Percentiles rank a stretch among this genome's conserved stretches.
Conservation (phyloP, 2,888 invertebrate species). For the Limenitis camilla region DNA sequence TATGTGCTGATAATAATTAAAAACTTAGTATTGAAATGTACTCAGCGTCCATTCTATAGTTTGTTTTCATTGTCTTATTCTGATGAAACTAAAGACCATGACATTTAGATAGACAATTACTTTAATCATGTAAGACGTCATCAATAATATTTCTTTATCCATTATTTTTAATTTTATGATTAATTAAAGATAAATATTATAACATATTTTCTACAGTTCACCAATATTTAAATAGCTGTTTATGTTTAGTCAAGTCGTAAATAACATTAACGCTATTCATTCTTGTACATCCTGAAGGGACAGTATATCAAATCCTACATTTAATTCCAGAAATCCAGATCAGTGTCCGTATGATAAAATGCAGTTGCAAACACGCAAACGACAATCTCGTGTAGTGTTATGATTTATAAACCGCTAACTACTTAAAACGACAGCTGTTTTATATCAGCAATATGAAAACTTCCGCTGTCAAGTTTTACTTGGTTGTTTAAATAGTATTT, state of each 20-base stretch:
- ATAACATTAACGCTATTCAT: background rate
- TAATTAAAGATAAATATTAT: too few species aligned
- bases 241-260: background rate
- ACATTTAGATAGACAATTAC: too few species aligned
- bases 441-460: constrained; percentile 22
- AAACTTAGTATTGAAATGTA: too few species aligned
- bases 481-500: background rate
- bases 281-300: background rate
- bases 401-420: constrained; percentile 23
- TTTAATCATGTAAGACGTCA: too few species aligned
- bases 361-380: constrained; percentile 11
- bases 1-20: constrained; percentile 4
- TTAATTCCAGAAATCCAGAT: constrained; percentile 1
- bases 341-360: constrained; percentile 12
- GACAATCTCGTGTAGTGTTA: constrained; percentile 24
- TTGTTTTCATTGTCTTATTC: too few species aligned
- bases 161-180: too few species aligned
- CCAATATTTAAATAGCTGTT: too few species aligned
- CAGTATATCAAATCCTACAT: background rate
- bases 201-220: background rate
- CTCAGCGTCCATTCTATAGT: too few species aligned
- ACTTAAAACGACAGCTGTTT: constrained; percentile 24
- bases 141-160: too few species aligned
- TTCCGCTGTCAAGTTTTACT: constrained; percentile 13
- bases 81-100: too few species aligned